Evolutionary conservation across 2,113 vertebrate genomes (phyloP).

Genomic region (Corvus moneduloides): DNA sequence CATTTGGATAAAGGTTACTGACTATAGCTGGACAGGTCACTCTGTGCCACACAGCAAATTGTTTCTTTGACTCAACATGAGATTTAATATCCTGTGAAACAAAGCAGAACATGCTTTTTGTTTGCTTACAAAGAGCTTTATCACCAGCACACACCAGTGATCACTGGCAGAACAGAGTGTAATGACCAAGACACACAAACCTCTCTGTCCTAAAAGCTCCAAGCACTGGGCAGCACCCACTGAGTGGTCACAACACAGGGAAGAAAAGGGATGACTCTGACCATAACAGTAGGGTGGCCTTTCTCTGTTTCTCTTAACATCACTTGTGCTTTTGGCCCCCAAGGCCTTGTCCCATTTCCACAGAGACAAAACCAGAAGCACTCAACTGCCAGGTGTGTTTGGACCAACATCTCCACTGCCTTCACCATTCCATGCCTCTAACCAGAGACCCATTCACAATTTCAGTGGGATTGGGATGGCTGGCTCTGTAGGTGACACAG

Average conservation of each 20-base stretch:
- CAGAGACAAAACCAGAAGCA: neutral
- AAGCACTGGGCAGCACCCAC: neutral
- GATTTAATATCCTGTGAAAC: conserved; percentile 57
- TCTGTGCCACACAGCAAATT: conserved; percentile 7
- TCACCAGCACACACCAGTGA: neutral
- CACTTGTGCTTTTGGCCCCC: neutral
- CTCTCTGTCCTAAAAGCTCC: neutral
- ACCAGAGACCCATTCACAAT: neutral
- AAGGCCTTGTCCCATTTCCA: neutral
- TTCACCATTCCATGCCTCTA: neutral
- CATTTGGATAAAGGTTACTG: conserved; percentile 12
- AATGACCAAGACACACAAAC: neutral
- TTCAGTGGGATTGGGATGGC: neutral
- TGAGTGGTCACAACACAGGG: neutral
- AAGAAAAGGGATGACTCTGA: neutral
- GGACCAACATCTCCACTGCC: neutral
- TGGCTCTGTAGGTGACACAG: neutral
- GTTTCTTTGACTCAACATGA: conserved; percentile 18
- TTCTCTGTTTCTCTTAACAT: neutral
- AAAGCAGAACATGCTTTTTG: neutral
- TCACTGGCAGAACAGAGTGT: neutral
- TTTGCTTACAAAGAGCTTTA: conserved; percentile 26
- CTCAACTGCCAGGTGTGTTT: neutral
- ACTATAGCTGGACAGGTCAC: conserved; percentile 8
- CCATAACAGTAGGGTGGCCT: neutral